Percentiles rank a stretch among this genome's conserved stretches.
phyloP scores from a whole-genome alignment of 2,888 invertebrate genomes.

The Clepsis dumicolana region DNA sequence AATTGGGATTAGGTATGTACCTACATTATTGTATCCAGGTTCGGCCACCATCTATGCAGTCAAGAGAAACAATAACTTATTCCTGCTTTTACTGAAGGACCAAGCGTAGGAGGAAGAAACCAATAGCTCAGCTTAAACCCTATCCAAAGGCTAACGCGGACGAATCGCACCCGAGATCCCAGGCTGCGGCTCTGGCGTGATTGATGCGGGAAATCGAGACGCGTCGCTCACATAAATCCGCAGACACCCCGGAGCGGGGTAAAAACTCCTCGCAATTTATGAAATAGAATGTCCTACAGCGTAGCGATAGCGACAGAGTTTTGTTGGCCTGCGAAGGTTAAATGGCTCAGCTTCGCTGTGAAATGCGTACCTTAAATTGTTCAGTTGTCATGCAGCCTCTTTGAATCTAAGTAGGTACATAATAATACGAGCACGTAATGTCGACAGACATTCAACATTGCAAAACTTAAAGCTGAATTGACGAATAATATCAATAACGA shows the following conservation, averaged over 20 bases:
- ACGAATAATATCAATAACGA: no score
- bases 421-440: background rate
- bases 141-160: constrained; percentile 49
- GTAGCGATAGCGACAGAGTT: constrained; percentile 18
- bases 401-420: no score
- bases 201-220: constrained; percentile 54
- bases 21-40: background rate
- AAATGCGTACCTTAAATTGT: no score
- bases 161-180: constrained; percentile 52
- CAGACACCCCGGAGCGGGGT: constrained; percentile 50
- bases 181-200: constrained; percentile 55
- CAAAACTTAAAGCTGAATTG: background rate
- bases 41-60: background rate
- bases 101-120: background rate
- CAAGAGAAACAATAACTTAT: background rate
- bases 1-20: no score
- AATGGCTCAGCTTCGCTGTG: no score
- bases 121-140: constrained; percentile 22
- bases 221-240: constrained; percentile 53
- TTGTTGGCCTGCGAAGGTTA: constrained; percentile 1
- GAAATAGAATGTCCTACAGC: constrained; percentile 50
- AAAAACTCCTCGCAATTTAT: constrained; percentile 63
- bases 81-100: background rate
- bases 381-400: no score
- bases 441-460: background rate